A percentile compares a stretch with the other conserved stretches of the same genome.
phyloP scores from a whole-genome alignment of 2,888 invertebrate genomes.

The Oscheius onirici region DNA sequence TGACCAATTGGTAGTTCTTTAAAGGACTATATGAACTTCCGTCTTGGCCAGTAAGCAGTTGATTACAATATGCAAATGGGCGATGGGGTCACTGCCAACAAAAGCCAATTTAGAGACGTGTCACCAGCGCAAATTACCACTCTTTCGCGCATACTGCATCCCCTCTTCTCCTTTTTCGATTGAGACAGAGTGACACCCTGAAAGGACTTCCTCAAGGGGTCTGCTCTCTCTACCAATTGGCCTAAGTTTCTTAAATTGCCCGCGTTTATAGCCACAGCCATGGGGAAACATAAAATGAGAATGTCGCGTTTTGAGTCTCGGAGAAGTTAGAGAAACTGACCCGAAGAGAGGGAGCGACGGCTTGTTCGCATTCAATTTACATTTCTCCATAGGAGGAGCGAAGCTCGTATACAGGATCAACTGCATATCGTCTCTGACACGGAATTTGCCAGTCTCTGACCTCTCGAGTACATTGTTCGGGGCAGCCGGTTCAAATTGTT shows the following conservation, averaged over 20 bases:
- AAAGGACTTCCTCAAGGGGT: background rate
- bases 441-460: slow-evolving; percentile 30
- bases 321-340: no score
- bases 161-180: slow-evolving; percentile 19
- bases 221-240: slow-evolving; percentile 3
- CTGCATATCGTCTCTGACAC: slow-evolving; percentile 34
- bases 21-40: slow-evolving; percentile 5
- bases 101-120: slow-evolving; percentile 38
- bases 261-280: background rate
- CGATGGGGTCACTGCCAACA: slow-evolving; percentile 32
- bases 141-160: slow-evolving; percentile 32
- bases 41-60: background rate
- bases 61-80: slow-evolving; percentile 36
- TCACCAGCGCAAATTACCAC: slow-evolving; percentile 35
- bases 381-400: slow-evolving; percentile 29
- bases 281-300: no score
- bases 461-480: slow-evolving; percentile 34
- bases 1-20: background rate
- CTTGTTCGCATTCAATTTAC: slow-evolving; percentile 21
- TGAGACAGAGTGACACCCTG: slow-evolving; percentile 5
- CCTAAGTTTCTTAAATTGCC: slow-evolving; percentile 14
- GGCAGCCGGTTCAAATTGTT: background rate
- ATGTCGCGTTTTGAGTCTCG: no score
- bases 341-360: background rate
- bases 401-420: slow-evolving; percentile 39